Base-by-base conservation (phyloP, 2,797 vertebrate species). In the Gymnothorax reevesii region DNA sequence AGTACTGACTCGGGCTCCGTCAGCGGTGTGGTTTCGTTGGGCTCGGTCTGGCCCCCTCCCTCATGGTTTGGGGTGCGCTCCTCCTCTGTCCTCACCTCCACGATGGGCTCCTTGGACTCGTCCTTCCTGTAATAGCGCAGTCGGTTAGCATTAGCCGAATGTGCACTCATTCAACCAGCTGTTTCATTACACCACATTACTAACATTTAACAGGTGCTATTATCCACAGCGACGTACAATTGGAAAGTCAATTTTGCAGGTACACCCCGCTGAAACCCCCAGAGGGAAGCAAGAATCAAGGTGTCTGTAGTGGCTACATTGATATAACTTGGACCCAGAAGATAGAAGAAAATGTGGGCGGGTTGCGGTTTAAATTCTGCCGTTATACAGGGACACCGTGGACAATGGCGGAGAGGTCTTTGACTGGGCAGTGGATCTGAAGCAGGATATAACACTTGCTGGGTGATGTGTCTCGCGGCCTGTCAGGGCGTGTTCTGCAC, bases 51-150 rank as follows among this genome's bases (percentile, higher is more conserved):
- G 55, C 95, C 97, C 22, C 97, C 97, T 88, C 97, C 97, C 0
- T 97, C 97, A 0, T 99, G 98, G 94, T 98, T 99, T 2, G 98
- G 97, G 83, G 96, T 97, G 91, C 94, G 91, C 62, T 97, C 98
- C 75, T 99, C 98, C 91, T 99, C 98, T 0, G 98, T 97, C 86
- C 97, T 96, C 90, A 99, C 98, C 91, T 99, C 98, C 88, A 99
- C 99, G 17, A 99, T 99, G 9, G 98, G 98, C 93, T 99, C 99
- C 94, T 99, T 99, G 7, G 98, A 99, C 87, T 99, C 98, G 0
- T 99, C 98, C 92, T 99, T 99, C 93, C 99, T 99, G 96, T 89
- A 90, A 84, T 33, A 12, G 71, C 15, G 71, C 27, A 15, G 12
- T 12, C 27, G 7, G 71, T 42, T 42, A 75, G 71, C 64, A 10